Evolutionary conservation across 2,797 vertebrate genomes (phyloP).

Genomic region (Syngnathus rostellatus): DNA sequence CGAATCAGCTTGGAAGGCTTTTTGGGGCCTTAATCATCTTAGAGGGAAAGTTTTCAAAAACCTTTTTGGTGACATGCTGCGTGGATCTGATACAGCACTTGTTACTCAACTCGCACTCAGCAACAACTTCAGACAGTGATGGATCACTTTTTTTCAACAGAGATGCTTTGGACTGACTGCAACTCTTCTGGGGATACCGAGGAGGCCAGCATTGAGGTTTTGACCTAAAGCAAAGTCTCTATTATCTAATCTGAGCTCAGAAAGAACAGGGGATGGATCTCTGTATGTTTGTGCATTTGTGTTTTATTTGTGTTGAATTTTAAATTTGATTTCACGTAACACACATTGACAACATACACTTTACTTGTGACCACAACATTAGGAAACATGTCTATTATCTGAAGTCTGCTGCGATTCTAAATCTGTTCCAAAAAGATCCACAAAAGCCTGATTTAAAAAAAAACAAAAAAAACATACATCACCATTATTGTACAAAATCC

Average conservation of each 20-base stretch:
- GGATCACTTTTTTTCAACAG: slow-evolving; percentile 1
- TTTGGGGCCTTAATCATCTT: not conserved
- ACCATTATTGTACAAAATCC: slow-evolving; percentile 7
- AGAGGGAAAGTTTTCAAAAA: not conserved
- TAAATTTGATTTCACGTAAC: too few relatives aligned
- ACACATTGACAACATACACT: too few relatives aligned
- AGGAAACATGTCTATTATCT: too few relatives aligned
- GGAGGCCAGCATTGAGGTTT: not conserved
- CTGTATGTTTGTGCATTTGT: too few relatives aligned
- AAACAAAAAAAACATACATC: not conserved
- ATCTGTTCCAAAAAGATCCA: too few relatives aligned
- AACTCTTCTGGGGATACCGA: not conserved
- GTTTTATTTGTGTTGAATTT: too few relatives aligned
- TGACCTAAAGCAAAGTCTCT: not conserved
- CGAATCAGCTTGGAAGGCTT: not conserved
- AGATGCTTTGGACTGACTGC: not conserved
- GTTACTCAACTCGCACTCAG: slow-evolving; percentile 1
- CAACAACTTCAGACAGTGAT: not conserved
- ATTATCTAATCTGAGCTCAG: not conserved
- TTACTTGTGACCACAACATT: too few relatives aligned
- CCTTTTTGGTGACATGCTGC: slow-evolving; percentile 3
- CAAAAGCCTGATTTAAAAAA: not conserved
- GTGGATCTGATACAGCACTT: slow-evolving; percentile 4
- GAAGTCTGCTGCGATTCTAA: too few relatives aligned
- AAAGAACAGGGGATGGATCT: not conserved